A percentile compares a stretch with the other conserved stretches of the same genome.
Evolutionary conservation across 2,888 invertebrate species (phyloP).

Genomic region (Myathropa florea): DNA sequence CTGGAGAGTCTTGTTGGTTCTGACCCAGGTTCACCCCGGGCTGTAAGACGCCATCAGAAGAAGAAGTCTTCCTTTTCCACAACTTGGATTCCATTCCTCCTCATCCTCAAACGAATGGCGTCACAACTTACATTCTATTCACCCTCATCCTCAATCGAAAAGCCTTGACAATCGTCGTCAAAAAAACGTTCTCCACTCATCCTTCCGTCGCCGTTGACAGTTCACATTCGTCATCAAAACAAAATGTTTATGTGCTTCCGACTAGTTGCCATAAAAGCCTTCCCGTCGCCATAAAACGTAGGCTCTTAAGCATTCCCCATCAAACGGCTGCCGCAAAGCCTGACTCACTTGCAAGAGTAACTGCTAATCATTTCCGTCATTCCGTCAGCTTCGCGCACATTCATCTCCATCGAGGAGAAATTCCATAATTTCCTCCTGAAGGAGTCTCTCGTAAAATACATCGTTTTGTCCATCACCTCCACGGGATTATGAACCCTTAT

Average conservation of each 20-base stretch:
- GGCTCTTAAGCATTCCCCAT: neutral
- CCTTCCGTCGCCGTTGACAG: neutral
- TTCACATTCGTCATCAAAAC: neutral
- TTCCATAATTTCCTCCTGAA: neutral
- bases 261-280: neutral
- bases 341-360: neutral
- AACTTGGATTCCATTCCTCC: no score
- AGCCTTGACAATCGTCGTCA: no score
- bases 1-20: no score
- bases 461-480: neutral
- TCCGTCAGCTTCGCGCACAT: neutral
- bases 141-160: no score
- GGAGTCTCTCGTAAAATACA: neutral
- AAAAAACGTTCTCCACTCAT: no score
- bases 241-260: neutral
- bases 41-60: no score
- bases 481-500: constrained; percentile 34
- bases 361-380: neutral
- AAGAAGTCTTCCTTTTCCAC: no score
- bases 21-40: no score
- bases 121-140: no score
- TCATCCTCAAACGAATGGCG: no score
- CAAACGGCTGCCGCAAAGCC: neutral
- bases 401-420: neutral
- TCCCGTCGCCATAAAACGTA: neutral